Base-by-base conservation (phyloP, 2,888 invertebrate genomes). In the Cristatella mucedo region DNA sequence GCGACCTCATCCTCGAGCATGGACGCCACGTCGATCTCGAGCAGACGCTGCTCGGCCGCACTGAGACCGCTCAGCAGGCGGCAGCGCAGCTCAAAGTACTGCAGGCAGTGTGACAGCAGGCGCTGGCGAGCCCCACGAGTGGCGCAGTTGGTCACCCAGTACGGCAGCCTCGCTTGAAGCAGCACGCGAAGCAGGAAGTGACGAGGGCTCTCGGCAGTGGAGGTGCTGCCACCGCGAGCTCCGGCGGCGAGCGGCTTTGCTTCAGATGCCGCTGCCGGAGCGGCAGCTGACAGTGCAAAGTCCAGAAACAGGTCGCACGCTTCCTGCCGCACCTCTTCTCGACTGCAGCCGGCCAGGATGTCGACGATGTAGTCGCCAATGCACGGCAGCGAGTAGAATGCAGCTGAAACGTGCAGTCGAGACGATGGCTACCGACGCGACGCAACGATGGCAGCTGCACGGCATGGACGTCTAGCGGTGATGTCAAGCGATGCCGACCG, bases 31-130 rank as follows among this genome's bases (percentile, higher is more conserved):
- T 62, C 55, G 20, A 68, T 50, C 33, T 55, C 53, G 21, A 67
- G 53, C 19, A 47, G 45, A 20, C 53, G 47, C 48, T 68, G 68
- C 36, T 63, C 61, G 24, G 43, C 41, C 21, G 38, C 59, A 58
- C 55, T 49, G 33, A 68, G 50, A 30, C 53, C 52, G 41, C 57
- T 55, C 29, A 68, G 51, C 19, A 68, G 55, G 45, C 54, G 53
- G 50, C 66, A 67, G 33, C 66, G 49, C 33, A 70, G 57, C 38
- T 63, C 63, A 60, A 70, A 70, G 51, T 69, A 70, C 52, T 70
- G 66, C 11, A 55, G 55, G 47, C 69, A 69, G 47, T 70, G 69
- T 29, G 51, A 49, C 40, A 70, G 51, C 16, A 69, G 48, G 38
- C 52, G 52, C 29, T 26, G 66, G 46, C 63, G 67, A 41, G 64